A percentile compares a stretch with the other conserved stretches of the same genome.
phyloP scores from a whole-genome alignment of 1,140 invertebrate species.

The Armadillidium nasatum region DNA sequence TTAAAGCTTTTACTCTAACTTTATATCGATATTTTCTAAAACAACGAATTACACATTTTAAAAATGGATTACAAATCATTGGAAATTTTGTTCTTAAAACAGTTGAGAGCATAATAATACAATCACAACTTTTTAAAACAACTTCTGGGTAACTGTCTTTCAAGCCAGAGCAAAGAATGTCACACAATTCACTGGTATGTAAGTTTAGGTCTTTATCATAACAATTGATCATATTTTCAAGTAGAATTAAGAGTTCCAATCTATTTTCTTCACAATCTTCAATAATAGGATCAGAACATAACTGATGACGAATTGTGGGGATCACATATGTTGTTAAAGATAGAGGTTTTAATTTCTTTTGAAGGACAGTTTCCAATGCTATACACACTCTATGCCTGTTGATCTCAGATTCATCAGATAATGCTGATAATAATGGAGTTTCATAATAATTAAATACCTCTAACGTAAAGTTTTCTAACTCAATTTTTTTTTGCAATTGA shows the following conservation, averaged over 20 bases:
- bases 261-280: constrained; percentile 1
- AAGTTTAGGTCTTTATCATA: neutral
- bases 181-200: neutral
- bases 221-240: neutral
- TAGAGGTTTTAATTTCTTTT: neutral
- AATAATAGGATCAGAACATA: neutral
- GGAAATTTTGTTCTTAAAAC: neutral
- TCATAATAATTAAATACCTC: neutral
- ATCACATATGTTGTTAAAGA: neutral
- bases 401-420: neutral
- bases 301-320: neutral
- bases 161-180: neutral
- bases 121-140: neutral
- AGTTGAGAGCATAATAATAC: neutral
- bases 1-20: constrained; percentile 4
- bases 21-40: neutral
- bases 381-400: neutral
- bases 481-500: neutral
- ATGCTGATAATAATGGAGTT: neutral
- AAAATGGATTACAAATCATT: neutral
- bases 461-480: neutral
- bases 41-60: neutral
- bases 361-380: neutral
- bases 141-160: neutral
- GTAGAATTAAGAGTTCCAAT: neutral